phyloP scores from a whole-genome alignment of 2,888 invertebrate genomes.

The Heteropelma amictum region DNA sequence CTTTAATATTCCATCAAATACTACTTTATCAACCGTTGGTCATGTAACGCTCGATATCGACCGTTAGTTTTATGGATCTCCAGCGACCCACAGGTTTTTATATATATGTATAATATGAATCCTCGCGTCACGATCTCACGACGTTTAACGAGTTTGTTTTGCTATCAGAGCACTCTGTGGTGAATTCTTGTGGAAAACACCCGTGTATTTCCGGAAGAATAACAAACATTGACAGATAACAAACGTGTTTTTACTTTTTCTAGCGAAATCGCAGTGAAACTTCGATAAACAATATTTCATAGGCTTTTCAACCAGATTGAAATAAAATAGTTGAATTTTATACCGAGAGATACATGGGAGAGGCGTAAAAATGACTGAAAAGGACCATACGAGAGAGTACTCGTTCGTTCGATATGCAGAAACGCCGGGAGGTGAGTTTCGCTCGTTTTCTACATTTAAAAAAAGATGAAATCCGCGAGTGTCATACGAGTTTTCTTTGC shows the following conservation, averaged over 20 bases:
- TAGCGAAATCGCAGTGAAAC: not conserved
- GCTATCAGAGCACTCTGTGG: not conserved
- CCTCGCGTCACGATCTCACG: constrained; percentile 1
- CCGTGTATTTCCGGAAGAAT: not conserved
- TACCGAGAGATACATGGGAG: not conserved
- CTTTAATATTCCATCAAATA: not conserved
- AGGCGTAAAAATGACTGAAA: constrained; percentile 28
- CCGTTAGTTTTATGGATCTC: constrained; percentile 45
- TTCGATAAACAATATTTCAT: too few relatives aligned
- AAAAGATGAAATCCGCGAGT: too few relatives aligned
- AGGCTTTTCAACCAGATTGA: too few relatives aligned
- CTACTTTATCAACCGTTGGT: constrained; percentile 47
- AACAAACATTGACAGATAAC: constrained; percentile 4
- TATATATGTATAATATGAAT: not conserved
- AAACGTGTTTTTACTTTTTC: not conserved
- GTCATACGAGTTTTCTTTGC: too few relatives aligned
- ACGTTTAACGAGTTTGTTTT: constrained; percentile 10
- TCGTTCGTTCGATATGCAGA: constrained; percentile 31
- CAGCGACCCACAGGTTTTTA: not conserved
- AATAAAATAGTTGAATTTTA: not conserved
- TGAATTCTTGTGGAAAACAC: not conserved
- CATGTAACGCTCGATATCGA: constrained; percentile 20
- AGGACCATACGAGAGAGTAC: constrained; percentile 8
- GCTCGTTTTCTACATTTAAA: not conserved
- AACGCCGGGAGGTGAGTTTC: constrained; percentile 49